Conservation (phyloP, 1,140 invertebrate species). For the Drosophila paulistorum region DNA sequence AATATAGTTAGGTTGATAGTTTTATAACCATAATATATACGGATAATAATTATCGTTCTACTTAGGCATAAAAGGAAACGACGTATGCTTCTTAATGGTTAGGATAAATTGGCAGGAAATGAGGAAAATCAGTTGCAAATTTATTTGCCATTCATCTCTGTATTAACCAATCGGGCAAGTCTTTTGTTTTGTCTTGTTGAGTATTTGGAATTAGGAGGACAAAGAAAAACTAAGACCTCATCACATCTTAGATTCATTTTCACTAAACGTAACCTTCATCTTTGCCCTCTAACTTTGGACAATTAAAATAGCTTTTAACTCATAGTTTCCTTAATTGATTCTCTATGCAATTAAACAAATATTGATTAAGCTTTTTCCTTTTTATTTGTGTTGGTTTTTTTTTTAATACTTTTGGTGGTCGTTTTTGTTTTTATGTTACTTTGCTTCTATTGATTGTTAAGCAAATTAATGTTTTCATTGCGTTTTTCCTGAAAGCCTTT, state of each 20-base stretch:
- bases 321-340: background rate
- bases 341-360: conserved; percentile 10
- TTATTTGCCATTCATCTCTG: too few relatives aligned
- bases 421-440: conserved; percentile 9
- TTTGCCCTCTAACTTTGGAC: background rate
- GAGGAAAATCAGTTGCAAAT: too few relatives aligned
- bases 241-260: background rate
- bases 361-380: conserved; percentile 30
- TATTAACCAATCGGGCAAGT: too few relatives aligned
- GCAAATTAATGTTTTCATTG: conserved; percentile 75
- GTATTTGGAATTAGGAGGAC: too few relatives aligned
- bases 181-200: too few relatives aligned
- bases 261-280: background rate
- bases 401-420: conserved; percentile 15
- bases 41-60: too few relatives aligned
- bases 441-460: conserved; percentile 54
- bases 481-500: conserved; percentile 51
- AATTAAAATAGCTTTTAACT: background rate
- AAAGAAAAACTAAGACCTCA: too few relatives aligned
- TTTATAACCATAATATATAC: too few relatives aligned
- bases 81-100: too few relatives aligned
- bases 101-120: too few relatives aligned
- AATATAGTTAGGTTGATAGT: too few relatives aligned
- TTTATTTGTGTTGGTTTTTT: conserved; percentile 27
- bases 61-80: too few relatives aligned